phyloP scores from a whole-genome alignment of 2,113 vertebrate genomes.

The Microtus ochrogaster region DNA sequence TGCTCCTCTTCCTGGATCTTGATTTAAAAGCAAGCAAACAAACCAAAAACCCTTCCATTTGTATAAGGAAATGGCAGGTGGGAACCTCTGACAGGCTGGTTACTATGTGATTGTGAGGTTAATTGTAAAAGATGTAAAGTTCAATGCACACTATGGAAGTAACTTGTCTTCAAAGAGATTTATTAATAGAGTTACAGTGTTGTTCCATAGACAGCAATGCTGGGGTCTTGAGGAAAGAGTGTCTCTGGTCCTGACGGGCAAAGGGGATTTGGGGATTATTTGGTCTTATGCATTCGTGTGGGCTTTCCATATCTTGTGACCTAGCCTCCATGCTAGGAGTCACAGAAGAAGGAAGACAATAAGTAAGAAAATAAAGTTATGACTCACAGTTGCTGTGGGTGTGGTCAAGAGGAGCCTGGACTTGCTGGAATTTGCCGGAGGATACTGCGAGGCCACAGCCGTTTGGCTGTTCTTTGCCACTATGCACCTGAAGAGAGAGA shows the following conservation, averaged over 20 bases:
- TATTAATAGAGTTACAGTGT: background rate
- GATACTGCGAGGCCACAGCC: background rate
- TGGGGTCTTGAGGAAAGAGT: background rate
- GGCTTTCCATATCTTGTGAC: background rate
- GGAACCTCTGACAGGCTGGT: background rate
- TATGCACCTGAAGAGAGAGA: background rate
- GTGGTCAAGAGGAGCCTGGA: background rate
- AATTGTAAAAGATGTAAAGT: background rate
- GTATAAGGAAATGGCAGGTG: background rate
- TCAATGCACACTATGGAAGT: background rate
- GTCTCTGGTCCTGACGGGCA: too few relatives aligned
- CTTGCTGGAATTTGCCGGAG: rapidly evolving
- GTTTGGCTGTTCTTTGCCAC: background rate
- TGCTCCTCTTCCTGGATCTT: too few relatives aligned
- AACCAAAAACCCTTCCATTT: background rate
- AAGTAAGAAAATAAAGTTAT: background rate
- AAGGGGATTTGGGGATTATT: background rate
- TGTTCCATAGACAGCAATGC: background rate
- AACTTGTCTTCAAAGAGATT: background rate
- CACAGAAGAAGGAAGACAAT: background rate
- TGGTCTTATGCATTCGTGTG: background rate
- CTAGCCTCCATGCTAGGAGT: too few relatives aligned
- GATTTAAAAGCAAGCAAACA: background rate
- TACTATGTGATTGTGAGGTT: background rate
- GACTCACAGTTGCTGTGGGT: background rate